phyloP scores from a whole-genome alignment of 2,888 invertebrate genomes.

The Emmelina monodactyla region DNA sequence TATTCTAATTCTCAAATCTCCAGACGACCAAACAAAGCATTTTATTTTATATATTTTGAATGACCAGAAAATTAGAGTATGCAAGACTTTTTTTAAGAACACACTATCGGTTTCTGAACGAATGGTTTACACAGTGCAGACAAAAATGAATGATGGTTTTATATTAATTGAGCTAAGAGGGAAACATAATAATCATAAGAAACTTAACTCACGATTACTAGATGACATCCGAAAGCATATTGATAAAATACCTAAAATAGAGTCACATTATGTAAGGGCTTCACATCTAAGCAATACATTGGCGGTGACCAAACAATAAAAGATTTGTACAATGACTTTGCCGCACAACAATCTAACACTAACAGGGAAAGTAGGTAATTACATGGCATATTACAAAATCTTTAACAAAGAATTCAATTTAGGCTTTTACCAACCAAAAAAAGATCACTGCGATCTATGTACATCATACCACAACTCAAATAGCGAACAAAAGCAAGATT shows the following conservation, averaged over 20 bases:
- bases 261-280: slow-evolving; percentile 6
- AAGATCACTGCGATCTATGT: slow-evolving; percentile 1
- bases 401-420: slow-evolving; percentile 1
- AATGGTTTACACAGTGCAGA: not conserved
- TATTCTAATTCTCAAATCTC: not conserved
- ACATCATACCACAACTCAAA: not conserved
- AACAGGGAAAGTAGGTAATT: too few relatives aligned
- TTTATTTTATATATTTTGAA: not conserved
- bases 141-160: not conserved
- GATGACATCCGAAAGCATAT: slow-evolving; percentile 5
- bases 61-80: not conserved
- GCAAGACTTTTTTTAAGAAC: not conserved
- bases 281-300: too few relatives aligned
- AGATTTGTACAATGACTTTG: too few relatives aligned
- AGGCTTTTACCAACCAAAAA: not conserved
- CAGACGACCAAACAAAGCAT: not conserved
- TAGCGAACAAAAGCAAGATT: not conserved
- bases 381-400: not conserved
- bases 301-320: too few relatives aligned
- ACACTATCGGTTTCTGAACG: not conserved
- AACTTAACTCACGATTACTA: slow-evolving; percentile 3
- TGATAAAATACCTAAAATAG: not conserved
- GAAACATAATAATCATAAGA: slow-evolving; percentile 6
- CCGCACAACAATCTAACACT: too few relatives aligned
- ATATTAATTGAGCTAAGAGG: not conserved